Evolutionary conservation across 2,113 vertebrate genomes (phyloP).

Genomic region (Columba livia): DNA sequence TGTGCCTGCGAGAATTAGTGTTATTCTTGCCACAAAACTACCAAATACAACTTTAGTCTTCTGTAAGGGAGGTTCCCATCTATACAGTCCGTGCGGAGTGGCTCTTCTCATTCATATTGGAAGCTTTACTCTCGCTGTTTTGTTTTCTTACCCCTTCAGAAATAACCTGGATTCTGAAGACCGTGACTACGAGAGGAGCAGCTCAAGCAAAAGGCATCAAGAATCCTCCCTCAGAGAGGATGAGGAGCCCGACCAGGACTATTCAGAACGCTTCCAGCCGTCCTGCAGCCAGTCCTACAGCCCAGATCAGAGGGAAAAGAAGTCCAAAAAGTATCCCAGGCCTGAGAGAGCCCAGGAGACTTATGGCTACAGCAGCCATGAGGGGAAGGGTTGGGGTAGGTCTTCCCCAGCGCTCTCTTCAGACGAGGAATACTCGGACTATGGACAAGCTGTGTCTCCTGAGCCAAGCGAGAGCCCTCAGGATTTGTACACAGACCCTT

Average conservation of each 20-base stretch:
- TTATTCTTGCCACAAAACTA: not conserved
- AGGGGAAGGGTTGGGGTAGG: slow-evolving; percentile 70
- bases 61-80: not conserved
- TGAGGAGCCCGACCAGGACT: slow-evolving; percentile 72
- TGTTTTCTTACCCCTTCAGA: slow-evolving; percentile 32
- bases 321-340: slow-evolving; percentile 64
- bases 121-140: not conserved
- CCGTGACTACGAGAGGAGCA: slow-evolving; percentile 72
- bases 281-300: slow-evolving; percentile 69
- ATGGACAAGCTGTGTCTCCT: slow-evolving; percentile 79
- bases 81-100: not conserved
- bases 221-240: slow-evolving; percentile 79
- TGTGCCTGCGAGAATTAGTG: not conserved
- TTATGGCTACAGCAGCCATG: slow-evolving; percentile 51
- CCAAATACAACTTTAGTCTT: not conserved
- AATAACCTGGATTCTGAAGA: slow-evolving; percentile 72
- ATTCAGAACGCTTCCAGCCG: slow-evolving; percentile 77
- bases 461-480: slow-evolving; percentile 78
- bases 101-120: not conserved
- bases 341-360: slow-evolving; percentile 65
- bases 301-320: slow-evolving; percentile 72
- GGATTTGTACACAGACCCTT: slow-evolving; percentile 65
- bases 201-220: slow-evolving; percentile 73
- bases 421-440: slow-evolving; percentile 78
- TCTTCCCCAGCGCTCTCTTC: slow-evolving; percentile 74